Conservation (phyloP, 2,797 vertebrate genomes). For the Fistularia commersonii region DNA sequence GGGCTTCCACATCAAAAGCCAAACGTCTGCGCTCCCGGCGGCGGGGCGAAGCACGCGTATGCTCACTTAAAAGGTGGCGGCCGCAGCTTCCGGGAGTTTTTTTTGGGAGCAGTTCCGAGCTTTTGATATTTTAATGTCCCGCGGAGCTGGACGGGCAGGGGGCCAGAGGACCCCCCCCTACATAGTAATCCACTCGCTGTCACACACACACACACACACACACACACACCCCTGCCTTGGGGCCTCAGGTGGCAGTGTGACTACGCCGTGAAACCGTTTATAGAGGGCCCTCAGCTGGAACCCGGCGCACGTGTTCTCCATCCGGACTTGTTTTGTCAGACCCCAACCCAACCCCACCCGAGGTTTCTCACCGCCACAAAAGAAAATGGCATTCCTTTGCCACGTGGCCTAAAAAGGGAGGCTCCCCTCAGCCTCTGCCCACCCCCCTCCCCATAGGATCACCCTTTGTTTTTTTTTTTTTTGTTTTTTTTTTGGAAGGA, state of each 20-base stretch:
- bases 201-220: background rate
- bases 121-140: constrained; percentile 65
- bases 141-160: constrained; percentile 39
- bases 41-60: too few relatives aligned
- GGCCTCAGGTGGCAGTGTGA: constrained; percentile 19
- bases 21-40: too few relatives aligned
- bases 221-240: constrained; percentile 19
- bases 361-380: constrained; percentile 33
- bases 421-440: too few relatives aligned
- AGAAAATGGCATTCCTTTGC: constrained; percentile 61
- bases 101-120: constrained; percentile 26
- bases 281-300: constrained; percentile 1
- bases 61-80: constrained; percentile 46
- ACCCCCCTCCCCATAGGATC: constrained; percentile 53
- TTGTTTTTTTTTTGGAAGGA: too few relatives aligned
- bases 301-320: background rate
- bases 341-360: constrained; percentile 6
- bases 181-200: constrained; percentile 10
- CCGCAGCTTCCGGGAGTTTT: constrained; percentile 56
- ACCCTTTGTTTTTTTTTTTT: constrained; percentile 6
- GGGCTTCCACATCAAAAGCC: too few relatives aligned
- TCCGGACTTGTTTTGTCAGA: constrained; percentile 21
- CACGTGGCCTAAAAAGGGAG: constrained; percentile 49
- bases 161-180: constrained; percentile 31
- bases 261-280: constrained; percentile 4